Conservation (phyloP, 2,888 invertebrate genomes). For the Aplocera efformata region DNA sequence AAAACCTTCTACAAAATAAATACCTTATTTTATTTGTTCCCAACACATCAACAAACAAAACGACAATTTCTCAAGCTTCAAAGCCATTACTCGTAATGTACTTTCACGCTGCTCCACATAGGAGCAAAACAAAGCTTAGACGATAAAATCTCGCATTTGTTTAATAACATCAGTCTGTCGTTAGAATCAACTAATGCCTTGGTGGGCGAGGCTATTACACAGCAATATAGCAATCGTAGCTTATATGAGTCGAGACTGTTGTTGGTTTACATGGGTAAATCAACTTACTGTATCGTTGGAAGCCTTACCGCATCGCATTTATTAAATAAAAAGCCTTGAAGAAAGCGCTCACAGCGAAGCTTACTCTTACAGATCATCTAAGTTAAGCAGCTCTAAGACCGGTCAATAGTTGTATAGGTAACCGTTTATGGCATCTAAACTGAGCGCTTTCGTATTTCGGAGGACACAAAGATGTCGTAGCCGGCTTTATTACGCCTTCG, state of each 20-base stretch:
- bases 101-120: constrained; percentile 55
- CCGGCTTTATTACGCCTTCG: too few species aligned
- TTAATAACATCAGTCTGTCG: constrained; percentile 72
- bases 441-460: too few species aligned
- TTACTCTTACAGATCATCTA: too few species aligned
- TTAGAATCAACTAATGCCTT: constrained; percentile 68
- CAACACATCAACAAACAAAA: constrained; percentile 27
- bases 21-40: neutral
- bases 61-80: constrained; percentile 31
- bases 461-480: too few species aligned
- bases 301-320: too few species aligned
- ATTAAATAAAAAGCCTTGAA: too few species aligned
- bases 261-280: constrained; percentile 33
- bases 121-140: constrained; percentile 60
- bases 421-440: too few species aligned
- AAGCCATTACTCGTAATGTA: constrained; percentile 43
- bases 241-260: constrained; percentile 11
- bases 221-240: too few species aligned
- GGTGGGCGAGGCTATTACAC: constrained; percentile 43
- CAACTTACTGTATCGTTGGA: neutral
- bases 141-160: constrained; percentile 74
- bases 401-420: too few species aligned
- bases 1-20: too few species aligned
- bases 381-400: too few species aligned
- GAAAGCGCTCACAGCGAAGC: too few species aligned